phyloP scores from a whole-genome alignment of 2,797 vertebrate genomes.

The Distichodus sexfasciatus region DNA sequence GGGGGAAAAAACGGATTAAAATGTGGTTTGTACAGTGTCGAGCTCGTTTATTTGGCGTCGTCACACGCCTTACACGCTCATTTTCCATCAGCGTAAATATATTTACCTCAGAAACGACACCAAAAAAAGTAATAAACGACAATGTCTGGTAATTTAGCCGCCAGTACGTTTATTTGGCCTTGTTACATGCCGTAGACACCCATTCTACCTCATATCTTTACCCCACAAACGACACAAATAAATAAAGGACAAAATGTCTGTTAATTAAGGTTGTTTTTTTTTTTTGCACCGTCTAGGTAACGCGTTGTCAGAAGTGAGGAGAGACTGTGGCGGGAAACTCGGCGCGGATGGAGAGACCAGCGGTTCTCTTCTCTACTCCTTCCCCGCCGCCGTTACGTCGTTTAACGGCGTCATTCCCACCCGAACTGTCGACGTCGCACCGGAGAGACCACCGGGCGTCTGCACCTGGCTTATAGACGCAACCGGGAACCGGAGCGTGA shows the following conservation, averaged over 20 bases:
- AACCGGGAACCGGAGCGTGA: constrained; percentile 42
- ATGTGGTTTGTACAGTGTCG: too few relatives aligned
- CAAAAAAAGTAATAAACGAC: too few relatives aligned
- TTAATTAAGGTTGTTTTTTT: not conserved
- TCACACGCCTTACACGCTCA: too few relatives aligned
- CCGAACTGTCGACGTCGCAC: not conserved
- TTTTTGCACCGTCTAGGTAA: constrained; percentile 37
- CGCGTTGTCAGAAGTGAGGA: constrained; percentile 11
- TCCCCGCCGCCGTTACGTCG: constrained; percentile 9
- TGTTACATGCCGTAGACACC: too few relatives aligned
- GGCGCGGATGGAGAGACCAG: constrained; percentile 24
- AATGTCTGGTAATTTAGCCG: too few relatives aligned
- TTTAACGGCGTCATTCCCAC: not conserved
- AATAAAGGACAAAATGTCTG: too few relatives aligned
- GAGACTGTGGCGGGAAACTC: constrained; percentile 31
- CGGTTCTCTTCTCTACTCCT: constrained; percentile 39
- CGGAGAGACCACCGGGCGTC: not conserved
- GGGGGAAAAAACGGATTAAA: not conserved
- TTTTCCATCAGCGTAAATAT: too few relatives aligned
- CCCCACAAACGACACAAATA: too few relatives aligned
- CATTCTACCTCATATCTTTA: too few relatives aligned
- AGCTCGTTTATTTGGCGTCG: too few relatives aligned
- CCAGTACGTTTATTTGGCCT: too few relatives aligned
- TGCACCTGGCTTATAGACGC: constrained; percentile 62
- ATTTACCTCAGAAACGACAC: too few relatives aligned